Percentiles rank a stretch among this genome's conserved stretches.
These are phyloP conservation scores for Heterodera filipjevi DNA, from an alignment of 2,888 invertebrate species.

Conservation along the genomic window DNA sequence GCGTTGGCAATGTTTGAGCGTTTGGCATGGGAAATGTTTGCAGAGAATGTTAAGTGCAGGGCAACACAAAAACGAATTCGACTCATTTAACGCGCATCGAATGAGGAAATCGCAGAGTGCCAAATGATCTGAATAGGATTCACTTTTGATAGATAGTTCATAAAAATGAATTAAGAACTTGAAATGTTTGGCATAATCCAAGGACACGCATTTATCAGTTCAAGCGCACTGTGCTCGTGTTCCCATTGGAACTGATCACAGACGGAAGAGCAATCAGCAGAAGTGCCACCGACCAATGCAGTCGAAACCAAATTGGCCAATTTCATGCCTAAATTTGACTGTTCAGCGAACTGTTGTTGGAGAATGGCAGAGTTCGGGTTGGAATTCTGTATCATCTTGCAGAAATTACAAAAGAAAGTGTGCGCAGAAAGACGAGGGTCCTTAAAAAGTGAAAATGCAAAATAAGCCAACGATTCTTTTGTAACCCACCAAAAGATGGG, in stretches of 20 bases:
- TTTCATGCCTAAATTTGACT: neutral
- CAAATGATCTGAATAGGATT: neutral
- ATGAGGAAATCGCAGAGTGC: neutral
- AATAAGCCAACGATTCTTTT: neutral
- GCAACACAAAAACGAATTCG: neutral
- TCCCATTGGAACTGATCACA: neutral
- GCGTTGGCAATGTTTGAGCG: neutral
- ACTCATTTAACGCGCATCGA: neutral
- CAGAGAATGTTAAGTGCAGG: neutral
- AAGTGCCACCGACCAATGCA: neutral
- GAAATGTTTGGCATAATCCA: slow-evolving; percentile 1
- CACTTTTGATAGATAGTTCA: no score
- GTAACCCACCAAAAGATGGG: neutral
- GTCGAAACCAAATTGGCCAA: neutral
- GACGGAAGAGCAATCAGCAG: neutral
- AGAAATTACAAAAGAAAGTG: neutral
- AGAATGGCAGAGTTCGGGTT: neutral
- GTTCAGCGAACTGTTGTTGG: neutral
- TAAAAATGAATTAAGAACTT: neutral
- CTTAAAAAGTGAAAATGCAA: neutral
- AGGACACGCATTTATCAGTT: neutral
- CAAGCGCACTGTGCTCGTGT: neutral
- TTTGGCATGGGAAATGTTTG: neutral
- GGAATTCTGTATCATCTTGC: neutral
- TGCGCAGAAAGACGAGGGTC: neutral